A percentile compares a stretch with the other conserved stretches of the same genome.
phyloP scores from a whole-genome alignment of 30 jellyfish, hydroid and myxozoan species.

The Rhopilema esculentum region DNA sequence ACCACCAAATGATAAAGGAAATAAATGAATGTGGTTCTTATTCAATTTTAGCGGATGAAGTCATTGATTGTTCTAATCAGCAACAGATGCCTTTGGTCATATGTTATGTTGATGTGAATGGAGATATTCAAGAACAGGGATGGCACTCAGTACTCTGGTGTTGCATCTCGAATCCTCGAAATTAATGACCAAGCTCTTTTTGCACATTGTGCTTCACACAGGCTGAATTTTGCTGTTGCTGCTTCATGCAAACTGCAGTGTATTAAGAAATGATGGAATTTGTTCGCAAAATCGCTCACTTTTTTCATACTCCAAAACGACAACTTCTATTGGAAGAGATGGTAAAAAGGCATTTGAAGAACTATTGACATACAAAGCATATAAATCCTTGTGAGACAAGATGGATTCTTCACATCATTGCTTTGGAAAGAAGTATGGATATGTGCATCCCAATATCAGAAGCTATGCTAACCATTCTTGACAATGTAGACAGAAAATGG shows the following conservation, averaged over 20 bases:
- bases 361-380: slow-evolving; percentile 1
- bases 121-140: slow-evolving; percentile 14
- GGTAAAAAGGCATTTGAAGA: not conserved
- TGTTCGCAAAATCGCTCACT: not conserved
- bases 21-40: slow-evolving; percentile 14
- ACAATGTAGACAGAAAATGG: not conserved
- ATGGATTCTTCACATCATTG: slow-evolving; percentile 12
- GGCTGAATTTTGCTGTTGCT: slow-evolving; percentile 12
- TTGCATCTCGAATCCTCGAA: slow-evolving; percentile 18
- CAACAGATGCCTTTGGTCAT: slow-evolving; percentile 67
- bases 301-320: not conserved
- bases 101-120: slow-evolving; percentile 25
- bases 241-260: slow-evolving; percentile 6
- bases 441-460: not conserved
- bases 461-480: slow-evolving; percentile 5
- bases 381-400: not conserved
- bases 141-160: slow-evolving; percentile 58
- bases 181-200: slow-evolving; percentile 3
- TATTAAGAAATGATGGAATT: not conserved
- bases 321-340: not conserved
- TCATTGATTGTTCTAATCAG: slow-evolving; percentile 34
- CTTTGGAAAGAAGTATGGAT: not conserved
- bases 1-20: slow-evolving; percentile 1
- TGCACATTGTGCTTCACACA: slow-evolving; percentile 11
- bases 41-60: slow-evolving; percentile 67